Evolutionary conservation across 2,113 vertebrate genomes (phyloP).

Genomic region (Caretta caretta): DNA sequence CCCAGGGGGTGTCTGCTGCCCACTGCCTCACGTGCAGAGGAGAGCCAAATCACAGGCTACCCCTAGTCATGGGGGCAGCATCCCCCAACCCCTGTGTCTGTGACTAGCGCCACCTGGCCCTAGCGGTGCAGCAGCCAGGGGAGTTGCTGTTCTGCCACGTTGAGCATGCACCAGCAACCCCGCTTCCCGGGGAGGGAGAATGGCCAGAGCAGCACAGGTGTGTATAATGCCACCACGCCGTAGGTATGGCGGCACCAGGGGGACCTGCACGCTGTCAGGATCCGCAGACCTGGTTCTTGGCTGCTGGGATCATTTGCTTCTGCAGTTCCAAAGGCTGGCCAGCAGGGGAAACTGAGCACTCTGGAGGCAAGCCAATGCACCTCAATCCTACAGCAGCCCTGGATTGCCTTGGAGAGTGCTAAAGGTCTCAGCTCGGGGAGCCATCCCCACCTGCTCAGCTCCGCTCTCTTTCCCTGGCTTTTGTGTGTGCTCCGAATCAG

Average conservation of each 20-base stretch:
- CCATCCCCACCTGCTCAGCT: neutral
- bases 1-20: neutral
- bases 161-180: neutral
- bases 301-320: neutral
- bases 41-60: neutral
- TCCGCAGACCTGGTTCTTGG: neutral
- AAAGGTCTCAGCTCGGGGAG: neutral
- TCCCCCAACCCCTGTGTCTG: neutral
- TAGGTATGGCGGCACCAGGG: no score
- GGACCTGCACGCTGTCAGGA: neutral
- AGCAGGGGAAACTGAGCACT: neutral
- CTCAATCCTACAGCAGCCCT: neutral
- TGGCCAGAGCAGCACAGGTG: neutral
- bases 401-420: neutral
- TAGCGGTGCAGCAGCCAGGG: neutral
- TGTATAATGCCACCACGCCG: neutral
- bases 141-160: rapidly evolving
- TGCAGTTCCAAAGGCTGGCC: neutral
- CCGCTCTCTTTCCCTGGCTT: no score
- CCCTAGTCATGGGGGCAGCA: neutral
- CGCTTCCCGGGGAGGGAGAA: no score
- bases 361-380: neutral
- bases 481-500: neutral
- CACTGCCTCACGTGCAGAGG: neutral
- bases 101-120: neutral